Conservation (phyloP, 37 sponge, comb jelly and placozoan species). For the Halichondria panicea region DNA sequence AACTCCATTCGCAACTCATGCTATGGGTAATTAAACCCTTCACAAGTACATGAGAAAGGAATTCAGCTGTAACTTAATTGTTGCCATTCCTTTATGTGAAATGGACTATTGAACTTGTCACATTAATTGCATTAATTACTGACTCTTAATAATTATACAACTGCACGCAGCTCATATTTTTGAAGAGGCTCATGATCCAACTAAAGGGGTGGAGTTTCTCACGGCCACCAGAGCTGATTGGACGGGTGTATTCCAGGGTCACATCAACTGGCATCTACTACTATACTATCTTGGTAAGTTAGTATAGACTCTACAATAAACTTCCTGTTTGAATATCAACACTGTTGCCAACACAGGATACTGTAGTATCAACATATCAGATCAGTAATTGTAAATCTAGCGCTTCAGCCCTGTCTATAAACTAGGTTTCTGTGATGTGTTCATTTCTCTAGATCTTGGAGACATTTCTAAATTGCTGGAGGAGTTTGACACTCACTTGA, state of each 20-base stretch:
- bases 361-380: neutral
- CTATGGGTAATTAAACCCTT: constrained; percentile 36
- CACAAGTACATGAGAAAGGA: neutral
- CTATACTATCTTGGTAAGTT: constrained; percentile 63
- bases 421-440: no score
- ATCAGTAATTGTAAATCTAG: neutral
- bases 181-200: constrained; percentile 45
- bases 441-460: constrained; percentile 17
- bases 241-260: constrained; percentile 36
- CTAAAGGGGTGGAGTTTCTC: constrained; percentile 59
- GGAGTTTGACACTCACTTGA: constrained; percentile 49
- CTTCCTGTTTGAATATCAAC: neutral
- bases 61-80: no score
- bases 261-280: constrained; percentile 69
- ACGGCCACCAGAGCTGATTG: constrained; percentile 49
- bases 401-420: no score
- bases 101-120: no score
- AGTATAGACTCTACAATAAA: neutral
- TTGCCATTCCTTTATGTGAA: no score
- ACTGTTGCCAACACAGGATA: neutral
- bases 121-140: no score
- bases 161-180: constrained; percentile 58
- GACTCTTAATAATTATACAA: neutral
- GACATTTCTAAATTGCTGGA: constrained; percentile 6
- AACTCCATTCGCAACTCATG: constrained; percentile 32